phyloP scores from a whole-genome alignment of 2,113 vertebrate species.

The Urocynchramus pylzowi region DNA sequence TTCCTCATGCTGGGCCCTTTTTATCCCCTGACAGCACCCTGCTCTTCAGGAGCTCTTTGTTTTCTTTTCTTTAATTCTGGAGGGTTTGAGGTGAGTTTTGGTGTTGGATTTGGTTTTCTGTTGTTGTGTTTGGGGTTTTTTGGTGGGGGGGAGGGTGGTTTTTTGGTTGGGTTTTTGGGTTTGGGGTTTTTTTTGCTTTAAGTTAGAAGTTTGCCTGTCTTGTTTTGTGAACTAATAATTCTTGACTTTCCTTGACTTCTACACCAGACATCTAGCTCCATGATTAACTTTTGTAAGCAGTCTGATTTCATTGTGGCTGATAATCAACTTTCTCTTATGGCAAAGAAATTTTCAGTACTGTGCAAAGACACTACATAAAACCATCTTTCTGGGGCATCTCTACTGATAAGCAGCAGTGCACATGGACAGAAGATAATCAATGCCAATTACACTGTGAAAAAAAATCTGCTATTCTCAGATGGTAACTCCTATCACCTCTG shows the following conservation, averaged over 20 bases:
- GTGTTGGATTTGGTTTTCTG: background rate
- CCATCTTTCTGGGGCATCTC: background rate
- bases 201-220: background rate
- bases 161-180: background rate
- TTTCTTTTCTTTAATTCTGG: background rate
- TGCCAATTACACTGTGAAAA: background rate
- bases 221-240: background rate
- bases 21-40: background rate
- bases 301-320: background rate
- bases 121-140: background rate
- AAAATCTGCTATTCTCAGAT: background rate
- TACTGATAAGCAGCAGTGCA: background rate
- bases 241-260: background rate
- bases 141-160: rapidly evolving
- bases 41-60: background rate
- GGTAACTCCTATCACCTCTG: background rate
- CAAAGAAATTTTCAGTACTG: background rate
- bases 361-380: background rate
- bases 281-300: background rate
- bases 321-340: background rate
- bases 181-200: background rate
- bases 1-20: background rate
- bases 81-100: background rate
- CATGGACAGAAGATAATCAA: background rate
- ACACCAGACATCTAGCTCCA: background rate